A percentile compares a stretch with the other conserved stretches of the same genome.
These are phyloP conservation scores for Archivesica marissinica DNA, from an alignment of 1,140 invertebrate genomes.

Conservation along the genomic window DNA sequence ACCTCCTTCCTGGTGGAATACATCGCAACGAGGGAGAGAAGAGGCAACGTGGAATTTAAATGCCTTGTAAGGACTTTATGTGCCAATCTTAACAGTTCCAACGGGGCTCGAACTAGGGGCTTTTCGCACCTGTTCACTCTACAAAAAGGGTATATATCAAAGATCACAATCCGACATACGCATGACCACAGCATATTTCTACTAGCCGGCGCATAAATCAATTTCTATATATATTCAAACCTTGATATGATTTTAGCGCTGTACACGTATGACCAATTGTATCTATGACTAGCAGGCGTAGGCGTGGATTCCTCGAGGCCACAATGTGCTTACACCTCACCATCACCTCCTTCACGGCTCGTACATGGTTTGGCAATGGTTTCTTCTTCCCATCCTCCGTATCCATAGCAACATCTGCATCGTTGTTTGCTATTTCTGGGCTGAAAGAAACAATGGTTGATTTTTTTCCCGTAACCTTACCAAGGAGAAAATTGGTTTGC, in stretches of 20 bases:
- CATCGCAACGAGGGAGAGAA: no score
- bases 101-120: no score
- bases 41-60: no score
- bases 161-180: no score
- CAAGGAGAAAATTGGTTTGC: no score
- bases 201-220: no score
- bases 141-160: no score
- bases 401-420: conserved; percentile 4
- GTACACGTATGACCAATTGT: conserved; percentile 69
- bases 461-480: background rate
- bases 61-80: no score
- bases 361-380: conserved; percentile 71
- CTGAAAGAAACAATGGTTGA: background rate
- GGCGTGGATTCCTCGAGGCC: conserved; percentile 70
- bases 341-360: conserved; percentile 75
- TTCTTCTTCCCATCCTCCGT: conserved; percentile 51
- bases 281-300: conserved; percentile 77
- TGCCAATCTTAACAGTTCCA: no score
- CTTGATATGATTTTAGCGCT: conserved; percentile 69
- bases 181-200: no score
- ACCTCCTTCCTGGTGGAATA: no score
- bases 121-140: no score
- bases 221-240: conserved; percentile 56
- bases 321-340: conserved; percentile 77
- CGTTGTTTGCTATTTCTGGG: background rate